Conservation (phyloP, 1,140 invertebrate genomes). For the Heliconius eleuchia region DNA sequence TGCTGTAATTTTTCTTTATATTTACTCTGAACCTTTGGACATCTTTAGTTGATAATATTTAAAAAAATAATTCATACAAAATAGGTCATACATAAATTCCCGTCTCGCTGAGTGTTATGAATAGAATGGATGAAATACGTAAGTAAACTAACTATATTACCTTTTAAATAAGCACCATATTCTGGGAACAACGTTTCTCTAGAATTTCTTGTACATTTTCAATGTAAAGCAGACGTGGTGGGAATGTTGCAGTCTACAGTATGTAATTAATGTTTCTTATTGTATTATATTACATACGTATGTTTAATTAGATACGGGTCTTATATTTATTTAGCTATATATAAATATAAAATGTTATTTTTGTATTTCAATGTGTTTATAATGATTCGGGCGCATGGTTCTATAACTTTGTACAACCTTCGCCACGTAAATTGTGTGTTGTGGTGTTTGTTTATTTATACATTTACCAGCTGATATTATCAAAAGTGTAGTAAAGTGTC, state of each 20-base stretch:
- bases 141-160: slow-evolving; percentile 10
- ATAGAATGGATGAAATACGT: slow-evolving; percentile 11
- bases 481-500: too few relatives aligned
- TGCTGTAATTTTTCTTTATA: background rate
- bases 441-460: too few relatives aligned
- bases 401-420: too few relatives aligned
- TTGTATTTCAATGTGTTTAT: too few relatives aligned
- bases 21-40: background rate
- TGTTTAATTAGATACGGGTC: background rate
- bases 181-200: background rate
- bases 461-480: too few relatives aligned
- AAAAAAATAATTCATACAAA: background rate
- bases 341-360: too few relatives aligned
- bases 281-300: background rate
- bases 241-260: background rate
- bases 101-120: slow-evolving; percentile 6
- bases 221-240: slow-evolving; percentile 3
- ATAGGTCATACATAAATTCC: slow-evolving; percentile 7
- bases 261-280: slow-evolving; percentile 6
- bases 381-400: too few relatives aligned
- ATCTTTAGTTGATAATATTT: background rate
- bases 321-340: background rate
- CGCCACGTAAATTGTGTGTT: too few relatives aligned
- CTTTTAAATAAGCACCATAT: slow-evolving; percentile 7
- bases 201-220: background rate